These are phyloP conservation scores for Craseonycteris thonglongyai DNA, from an alignment of 2,113 vertebrate genomes.

Conservation along the genomic window DNA sequence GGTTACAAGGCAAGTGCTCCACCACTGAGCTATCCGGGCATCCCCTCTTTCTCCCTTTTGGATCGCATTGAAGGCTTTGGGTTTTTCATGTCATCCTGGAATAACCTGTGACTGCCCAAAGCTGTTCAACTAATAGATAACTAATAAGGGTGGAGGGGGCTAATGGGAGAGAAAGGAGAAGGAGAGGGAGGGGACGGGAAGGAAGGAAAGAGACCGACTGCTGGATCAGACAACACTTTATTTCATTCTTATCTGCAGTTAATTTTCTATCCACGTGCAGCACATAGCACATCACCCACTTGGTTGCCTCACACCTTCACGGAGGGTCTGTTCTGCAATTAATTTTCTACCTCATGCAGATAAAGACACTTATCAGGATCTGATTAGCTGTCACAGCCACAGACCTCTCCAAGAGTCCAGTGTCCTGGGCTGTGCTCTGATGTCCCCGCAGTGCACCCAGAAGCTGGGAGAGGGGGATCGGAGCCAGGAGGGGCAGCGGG, in stretches of 20 bases:
- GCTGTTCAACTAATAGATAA: not conserved
- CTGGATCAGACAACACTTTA: not conserved
- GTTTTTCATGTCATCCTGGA: not conserved
- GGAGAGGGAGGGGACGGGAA: rapidly evolving
- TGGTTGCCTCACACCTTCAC: conserved; percentile 13
- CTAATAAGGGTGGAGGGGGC: not conserved
- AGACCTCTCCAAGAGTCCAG: not conserved
- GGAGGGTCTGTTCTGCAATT: conserved; percentile 47
- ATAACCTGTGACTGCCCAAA: not conserved
- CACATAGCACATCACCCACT: not conserved
- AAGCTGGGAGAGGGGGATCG: not conserved
- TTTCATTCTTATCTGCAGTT: conserved; percentile 9
- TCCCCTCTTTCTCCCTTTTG: not conserved
- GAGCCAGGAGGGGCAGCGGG: not conserved
- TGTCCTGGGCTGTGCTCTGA: not conserved
- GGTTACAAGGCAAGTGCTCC: too few relatives aligned
- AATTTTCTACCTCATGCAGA: conserved; percentile 37
- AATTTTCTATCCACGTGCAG: not conserved
- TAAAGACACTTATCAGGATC: not conserved
- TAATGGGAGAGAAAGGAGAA: not conserved
- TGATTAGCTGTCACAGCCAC: conserved; percentile 5
- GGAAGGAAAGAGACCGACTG: not conserved
- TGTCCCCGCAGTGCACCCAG: not conserved
- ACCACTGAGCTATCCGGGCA: too few relatives aligned
- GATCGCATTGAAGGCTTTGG: not conserved